Conservation (phyloP, 92 coral and sea anemone genomes). For the Siderastrea radians region DNA sequence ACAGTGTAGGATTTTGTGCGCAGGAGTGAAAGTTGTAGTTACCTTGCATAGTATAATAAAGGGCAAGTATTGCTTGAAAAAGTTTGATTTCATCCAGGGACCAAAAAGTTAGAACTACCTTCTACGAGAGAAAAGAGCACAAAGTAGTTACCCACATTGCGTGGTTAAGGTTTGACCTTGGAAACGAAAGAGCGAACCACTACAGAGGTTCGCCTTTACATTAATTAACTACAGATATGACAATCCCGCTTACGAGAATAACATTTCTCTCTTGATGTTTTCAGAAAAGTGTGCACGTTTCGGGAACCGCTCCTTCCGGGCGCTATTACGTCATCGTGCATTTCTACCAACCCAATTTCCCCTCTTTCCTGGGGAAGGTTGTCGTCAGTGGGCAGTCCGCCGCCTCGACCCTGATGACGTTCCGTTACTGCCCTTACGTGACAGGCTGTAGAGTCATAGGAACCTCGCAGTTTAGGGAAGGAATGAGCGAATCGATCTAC, state of each 20-base stretch:
- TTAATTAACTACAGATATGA: too few species aligned
- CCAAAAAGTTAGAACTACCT: too few species aligned
- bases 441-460: constrained; percentile 91
- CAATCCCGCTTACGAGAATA: too few species aligned
- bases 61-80: too few species aligned
- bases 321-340: constrained; percentile 90
- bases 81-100: too few species aligned
- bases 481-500: constrained; percentile 72
- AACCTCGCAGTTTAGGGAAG: constrained; percentile 53
- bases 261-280: background rate
- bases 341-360: constrained; percentile 89
- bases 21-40: too few species aligned
- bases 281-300: constrained; percentile 84
- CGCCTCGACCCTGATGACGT: constrained; percentile 73
- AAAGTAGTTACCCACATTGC: too few species aligned
- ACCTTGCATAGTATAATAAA: too few species aligned
- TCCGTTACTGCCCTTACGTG: constrained; percentile 92
- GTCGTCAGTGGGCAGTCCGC: constrained; percentile 84
- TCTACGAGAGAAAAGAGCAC: too few species aligned
- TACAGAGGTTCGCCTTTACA: too few species aligned
- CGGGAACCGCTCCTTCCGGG: constrained; percentile 75
- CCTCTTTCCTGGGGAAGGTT: constrained; percentile 81
- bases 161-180: too few species aligned
- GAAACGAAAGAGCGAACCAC: too few species aligned
- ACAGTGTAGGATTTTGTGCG: background rate